These are phyloP conservation scores for Mastigias papua DNA, from an alignment of 30 jellyfish, hydroid and myxozoan species.

Conservation along the genomic window DNA sequence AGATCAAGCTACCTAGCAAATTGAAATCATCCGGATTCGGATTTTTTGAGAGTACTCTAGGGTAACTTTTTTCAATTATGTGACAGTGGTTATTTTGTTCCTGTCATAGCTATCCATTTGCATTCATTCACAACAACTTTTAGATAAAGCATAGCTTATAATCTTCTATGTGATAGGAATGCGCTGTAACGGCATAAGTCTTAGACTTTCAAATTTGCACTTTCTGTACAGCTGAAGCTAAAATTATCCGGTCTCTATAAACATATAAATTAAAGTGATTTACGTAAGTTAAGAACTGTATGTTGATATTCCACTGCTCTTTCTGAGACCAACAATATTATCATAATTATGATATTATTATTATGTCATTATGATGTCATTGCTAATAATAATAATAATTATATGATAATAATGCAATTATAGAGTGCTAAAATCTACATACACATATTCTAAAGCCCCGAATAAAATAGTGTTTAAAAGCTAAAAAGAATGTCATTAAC, in stretches of 20 bases:
- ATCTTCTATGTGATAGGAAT: no score
- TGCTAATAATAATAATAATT: no score
- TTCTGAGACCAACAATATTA: no score
- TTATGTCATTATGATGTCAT: no score
- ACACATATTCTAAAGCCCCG: conserved; percentile 62
- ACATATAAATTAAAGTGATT: no score
- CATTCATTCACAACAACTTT: not conserved
- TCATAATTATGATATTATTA: no score
- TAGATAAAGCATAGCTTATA: not conserved
- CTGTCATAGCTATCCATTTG: not conserved
- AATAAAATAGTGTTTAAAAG: conserved; percentile 21
- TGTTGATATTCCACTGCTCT: no score
- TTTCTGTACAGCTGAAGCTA: no score
- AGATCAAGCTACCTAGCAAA: not conserved
- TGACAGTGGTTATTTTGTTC: not conserved
- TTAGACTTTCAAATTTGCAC: no score
- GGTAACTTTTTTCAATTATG: not conserved
- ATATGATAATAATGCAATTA: conserved; percentile 14
- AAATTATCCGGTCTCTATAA: no score
- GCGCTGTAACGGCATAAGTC: no score
- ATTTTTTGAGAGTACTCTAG: not conserved
- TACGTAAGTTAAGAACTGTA: no score
- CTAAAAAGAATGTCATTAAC: not conserved
- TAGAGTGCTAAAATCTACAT: conserved; percentile 9
- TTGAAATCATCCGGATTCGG: not conserved